These are phyloP conservation scores for Brachionus koreanus DNA, from an alignment of 1,140 invertebrate species.

Conservation along the genomic window DNA sequence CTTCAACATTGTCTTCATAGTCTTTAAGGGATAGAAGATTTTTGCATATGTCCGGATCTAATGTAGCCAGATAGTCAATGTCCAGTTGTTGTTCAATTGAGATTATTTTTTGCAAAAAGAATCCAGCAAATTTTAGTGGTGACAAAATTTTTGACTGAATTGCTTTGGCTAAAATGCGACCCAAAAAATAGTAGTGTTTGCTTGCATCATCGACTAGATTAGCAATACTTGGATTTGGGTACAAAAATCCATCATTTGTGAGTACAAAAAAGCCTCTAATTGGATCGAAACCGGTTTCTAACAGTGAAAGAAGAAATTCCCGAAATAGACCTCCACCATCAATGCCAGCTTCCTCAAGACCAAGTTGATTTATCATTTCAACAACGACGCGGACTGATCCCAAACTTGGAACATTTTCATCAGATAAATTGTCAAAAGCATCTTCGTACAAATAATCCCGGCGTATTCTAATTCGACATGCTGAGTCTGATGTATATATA, in stretches of 20 bases:
- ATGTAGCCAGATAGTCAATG: slow-evolving; percentile 83
- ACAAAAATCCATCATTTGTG: slow-evolving; percentile 85
- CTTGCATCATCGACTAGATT: slow-evolving; percentile 76
- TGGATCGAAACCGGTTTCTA: slow-evolving; percentile 92
- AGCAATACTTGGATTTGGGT: slow-evolving; percentile 87
- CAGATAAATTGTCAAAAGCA: slow-evolving; percentile 85
- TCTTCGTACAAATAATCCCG: slow-evolving; percentile 93
- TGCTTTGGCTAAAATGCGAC: slow-evolving; percentile 65
- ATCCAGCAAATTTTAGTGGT: slow-evolving; percentile 49
- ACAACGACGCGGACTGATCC: not conserved
- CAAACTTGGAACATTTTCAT: slow-evolving; percentile 65
- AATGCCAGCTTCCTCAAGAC: slow-evolving; percentile 84
- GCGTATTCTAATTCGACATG: slow-evolving; percentile 74
- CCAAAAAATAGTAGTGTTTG: slow-evolving; percentile 91
- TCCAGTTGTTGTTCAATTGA: slow-evolving; percentile 74
- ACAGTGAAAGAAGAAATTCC: slow-evolving; percentile 66
- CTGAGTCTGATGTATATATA: slow-evolving; percentile 63
- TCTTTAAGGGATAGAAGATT: slow-evolving; percentile 82
- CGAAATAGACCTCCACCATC: slow-evolving; percentile 85
- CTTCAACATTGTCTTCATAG: slow-evolving; percentile 61
- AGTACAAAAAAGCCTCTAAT: slow-evolving; percentile 88
- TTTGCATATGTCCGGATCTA: slow-evolving; percentile 83
- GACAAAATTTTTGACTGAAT: slow-evolving; percentile 29
- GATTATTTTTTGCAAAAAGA: slow-evolving; percentile 73
- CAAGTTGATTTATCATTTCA: slow-evolving; percentile 79